Evolutionary conservation across 2,888 invertebrate genomes (phyloP), one percentile per base, ranked within the genome.

Genomic region (Nycteola revayana): DNA sequence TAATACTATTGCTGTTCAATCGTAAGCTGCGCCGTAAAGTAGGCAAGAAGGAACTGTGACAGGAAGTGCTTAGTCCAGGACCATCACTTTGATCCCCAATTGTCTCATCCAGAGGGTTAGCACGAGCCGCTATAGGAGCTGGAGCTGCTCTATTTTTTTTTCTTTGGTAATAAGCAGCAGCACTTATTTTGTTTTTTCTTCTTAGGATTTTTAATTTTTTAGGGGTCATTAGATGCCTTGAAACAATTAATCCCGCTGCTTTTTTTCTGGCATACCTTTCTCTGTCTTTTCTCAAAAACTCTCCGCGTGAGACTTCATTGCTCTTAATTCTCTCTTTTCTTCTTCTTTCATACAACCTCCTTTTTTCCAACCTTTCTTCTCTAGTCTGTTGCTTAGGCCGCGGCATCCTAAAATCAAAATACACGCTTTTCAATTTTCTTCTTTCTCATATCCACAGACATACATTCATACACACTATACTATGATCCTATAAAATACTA

Each of bases 281-380:
- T 41, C 36, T 41, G 25, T 35, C 35, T 40, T 35, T 43, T 30
- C 32, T 32, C 28, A 28, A 20, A 23, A 24, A 38, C 32, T 35
- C 25, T 23, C 28, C 35, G 14, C 25, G 30, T 29, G 29, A 29
- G 3, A 40, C 35, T 20, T 24, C 25, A 25, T 35, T 25, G 35
- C 20, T 35, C 25, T 35, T 35, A 20, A 35, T 35, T 35, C 29
- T 35, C 11, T 23, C 24, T 35, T 35, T 35, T 35, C 35, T 35
- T 35, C 25, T 35, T 28, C 29, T 28, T 35, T 35, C 35, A 21
- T 24, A 25, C 24, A 35, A 29, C 9, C 25, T 35, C 11, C 24
- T 35, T 25, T 24, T 35, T 18, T 28, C 28, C 24, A 28, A 28
- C 20, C 28, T 28, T 25, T 35, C 29, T 20, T 35, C 28, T 28